Conservation (phyloP, 2,888 invertebrate species). For the Hyppa rectilinea region DNA sequence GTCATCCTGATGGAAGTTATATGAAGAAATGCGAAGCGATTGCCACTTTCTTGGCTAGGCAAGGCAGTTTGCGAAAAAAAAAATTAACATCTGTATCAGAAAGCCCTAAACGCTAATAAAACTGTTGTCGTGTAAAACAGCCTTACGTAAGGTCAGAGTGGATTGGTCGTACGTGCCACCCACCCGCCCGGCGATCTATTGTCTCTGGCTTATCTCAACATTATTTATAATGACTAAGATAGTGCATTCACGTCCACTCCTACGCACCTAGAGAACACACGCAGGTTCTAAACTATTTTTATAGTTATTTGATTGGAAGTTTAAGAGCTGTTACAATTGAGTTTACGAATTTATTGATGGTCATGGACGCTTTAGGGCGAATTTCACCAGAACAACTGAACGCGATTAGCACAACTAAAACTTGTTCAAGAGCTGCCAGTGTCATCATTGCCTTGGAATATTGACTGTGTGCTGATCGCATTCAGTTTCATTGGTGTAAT, state of each 20-base stretch:
- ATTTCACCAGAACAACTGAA: too few species aligned
- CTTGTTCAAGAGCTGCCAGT: too few species aligned
- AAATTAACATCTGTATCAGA: not conserved
- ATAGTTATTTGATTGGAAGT: constrained; percentile 71
- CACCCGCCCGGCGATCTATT: constrained; percentile 82
- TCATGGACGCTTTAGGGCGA: constrained; percentile 28
- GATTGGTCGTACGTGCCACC: constrained; percentile 71
- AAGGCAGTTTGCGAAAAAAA: not conserved
- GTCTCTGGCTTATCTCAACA: constrained; percentile 85
- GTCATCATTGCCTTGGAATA: too few species aligned
- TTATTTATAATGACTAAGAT: constrained; percentile 87
- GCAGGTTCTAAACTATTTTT: constrained; percentile 64
- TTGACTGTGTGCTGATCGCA: too few species aligned
- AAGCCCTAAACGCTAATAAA: not conserved
- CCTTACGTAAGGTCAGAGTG: constrained; percentile 56
- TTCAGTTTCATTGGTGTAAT: too few species aligned
- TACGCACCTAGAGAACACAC: constrained; percentile 71
- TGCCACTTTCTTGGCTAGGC: too few species aligned
- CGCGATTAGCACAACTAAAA: too few species aligned
- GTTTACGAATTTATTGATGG: constrained; percentile 62
- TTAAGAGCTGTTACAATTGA: constrained; percentile 70
- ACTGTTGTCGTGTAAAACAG: constrained; percentile 7
- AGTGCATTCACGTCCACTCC: constrained; percentile 82
- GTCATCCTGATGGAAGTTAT: too few species aligned
- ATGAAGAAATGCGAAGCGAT: too few species aligned